phyloP scores from a whole-genome alignment of 2,113 vertebrate genomes.

The Mohoua ochrocephala region DNA sequence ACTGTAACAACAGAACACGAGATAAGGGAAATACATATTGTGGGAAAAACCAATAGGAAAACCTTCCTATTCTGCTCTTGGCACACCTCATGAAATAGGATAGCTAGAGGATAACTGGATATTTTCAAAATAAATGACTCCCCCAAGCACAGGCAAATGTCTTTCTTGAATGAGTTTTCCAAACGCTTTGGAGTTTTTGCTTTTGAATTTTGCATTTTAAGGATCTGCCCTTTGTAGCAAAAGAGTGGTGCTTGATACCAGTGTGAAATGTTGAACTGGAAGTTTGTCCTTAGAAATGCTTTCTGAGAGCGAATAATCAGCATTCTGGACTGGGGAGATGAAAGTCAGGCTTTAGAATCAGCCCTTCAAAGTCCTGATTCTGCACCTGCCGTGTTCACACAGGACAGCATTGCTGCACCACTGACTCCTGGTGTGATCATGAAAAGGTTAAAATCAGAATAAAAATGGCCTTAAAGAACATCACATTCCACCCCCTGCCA shows the following conservation, averaged over 20 bases:
- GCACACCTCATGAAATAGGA: neutral
- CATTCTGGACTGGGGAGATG: neutral
- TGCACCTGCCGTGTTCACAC: neutral
- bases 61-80: neutral
- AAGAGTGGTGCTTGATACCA: neutral
- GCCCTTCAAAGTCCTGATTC: neutral
- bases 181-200: neutral
- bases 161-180: neutral
- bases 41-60: neutral
- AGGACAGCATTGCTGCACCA: neutral
- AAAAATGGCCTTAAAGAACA: neutral
- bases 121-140: neutral
- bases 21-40: neutral
- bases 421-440: neutral
- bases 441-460: neutral
- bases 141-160: neutral
- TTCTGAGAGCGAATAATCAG: neutral
- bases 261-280: neutral
- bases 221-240: neutral
- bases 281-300: neutral
- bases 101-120: neutral
- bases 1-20: neutral
- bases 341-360: neutral
- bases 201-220: neutral
- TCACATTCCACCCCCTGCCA: no score